These are phyloP conservation scores for Synergus gifuensis DNA, from an alignment of 2,888 invertebrate genomes.

Conservation along the genomic window DNA sequence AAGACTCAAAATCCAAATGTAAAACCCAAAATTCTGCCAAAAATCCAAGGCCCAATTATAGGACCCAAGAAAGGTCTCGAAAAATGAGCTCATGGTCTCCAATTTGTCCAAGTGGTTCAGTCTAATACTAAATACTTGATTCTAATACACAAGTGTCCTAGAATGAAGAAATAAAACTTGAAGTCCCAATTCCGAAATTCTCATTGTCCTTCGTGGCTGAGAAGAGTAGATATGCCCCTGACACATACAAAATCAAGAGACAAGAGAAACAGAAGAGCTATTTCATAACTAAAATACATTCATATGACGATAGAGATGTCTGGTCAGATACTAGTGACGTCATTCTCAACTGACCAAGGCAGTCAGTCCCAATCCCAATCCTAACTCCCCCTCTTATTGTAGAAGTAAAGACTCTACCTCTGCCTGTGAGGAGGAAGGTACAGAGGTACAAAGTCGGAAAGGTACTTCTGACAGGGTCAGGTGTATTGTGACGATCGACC, in stretches of 20 bases:
- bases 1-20: too few relatives aligned
- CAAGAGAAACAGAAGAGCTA: not conserved
- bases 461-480: constrained; percentile 58
- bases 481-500: constrained; percentile 61
- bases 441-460: not conserved
- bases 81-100: too few relatives aligned
- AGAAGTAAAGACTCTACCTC: not conserved
- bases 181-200: not conserved
- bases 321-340: constrained; percentile 18
- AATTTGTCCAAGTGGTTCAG: too few relatives aligned
- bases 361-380: not conserved
- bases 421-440: not conserved
- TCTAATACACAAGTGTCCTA: not conserved
- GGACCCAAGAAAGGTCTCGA: too few relatives aligned
- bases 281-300: constrained; percentile 4
- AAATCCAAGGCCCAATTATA: too few relatives aligned
- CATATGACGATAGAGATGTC: not conserved
- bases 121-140: too few relatives aligned
- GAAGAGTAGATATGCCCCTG: not conserved
- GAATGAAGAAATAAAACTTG: not conserved
- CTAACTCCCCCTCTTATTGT: constrained; percentile 5
- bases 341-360: not conserved
- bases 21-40: too few relatives aligned
- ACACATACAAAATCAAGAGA: not conserved
- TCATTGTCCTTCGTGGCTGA: not conserved